Evolutionary conservation across 2,888 invertebrate species (phyloP), one percentile per base, ranked within the genome.

Genomic region (Leptopterna dolabrata): DNA sequence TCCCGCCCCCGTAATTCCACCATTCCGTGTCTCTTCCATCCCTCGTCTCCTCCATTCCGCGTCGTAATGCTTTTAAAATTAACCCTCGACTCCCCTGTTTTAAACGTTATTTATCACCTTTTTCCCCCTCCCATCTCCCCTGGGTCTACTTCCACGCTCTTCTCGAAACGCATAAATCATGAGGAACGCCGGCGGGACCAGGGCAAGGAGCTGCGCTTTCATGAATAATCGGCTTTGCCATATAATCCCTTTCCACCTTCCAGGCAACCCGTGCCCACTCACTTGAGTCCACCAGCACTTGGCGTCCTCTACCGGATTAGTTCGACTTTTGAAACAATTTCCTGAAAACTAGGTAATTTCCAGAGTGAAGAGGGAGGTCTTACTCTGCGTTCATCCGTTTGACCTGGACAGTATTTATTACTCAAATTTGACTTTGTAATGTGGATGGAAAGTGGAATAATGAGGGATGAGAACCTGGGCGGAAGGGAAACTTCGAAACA

Each of bases 21-120:
- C 71, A 27, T 16, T 24, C 45, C 80, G 29, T 24, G 80, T 47
- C 80, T n/a, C n/a, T n/a, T n/a, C n/a, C n/a, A n/a, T n/a, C 71
- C 30, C 36, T 27, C 71, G 29, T 29, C 29, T 71, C 14, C 71
- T 4, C 36, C 73, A 30, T n/a, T 30, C 47, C 81, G 16, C 51
- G 81, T 55, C 81, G 51, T 83, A 83, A 83, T 70, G 83, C 83
- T 83, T 83, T 83, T 83, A 83, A 83, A 83, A 83, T 83, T 83
- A 83, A 83, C 83, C 83, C 83, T 41, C 70, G 70, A 19, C 63
- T 63, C 63, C 27, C 83, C 83, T 70, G 71, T 83, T 70, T 83
- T 83, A 83, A 83, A 83, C 63, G 70, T 70, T 70, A 83, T 83
- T 83, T 70, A 83, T 83, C 70, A 83, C 83, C 83, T 83, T 71